A percentile compares a stretch with the other conserved stretches of the same genome.
These are phyloP conservation scores for Hyperoodon ampullatus DNA, from an alignment of 2,113 vertebrate genomes.

Conservation along the genomic window DNA sequence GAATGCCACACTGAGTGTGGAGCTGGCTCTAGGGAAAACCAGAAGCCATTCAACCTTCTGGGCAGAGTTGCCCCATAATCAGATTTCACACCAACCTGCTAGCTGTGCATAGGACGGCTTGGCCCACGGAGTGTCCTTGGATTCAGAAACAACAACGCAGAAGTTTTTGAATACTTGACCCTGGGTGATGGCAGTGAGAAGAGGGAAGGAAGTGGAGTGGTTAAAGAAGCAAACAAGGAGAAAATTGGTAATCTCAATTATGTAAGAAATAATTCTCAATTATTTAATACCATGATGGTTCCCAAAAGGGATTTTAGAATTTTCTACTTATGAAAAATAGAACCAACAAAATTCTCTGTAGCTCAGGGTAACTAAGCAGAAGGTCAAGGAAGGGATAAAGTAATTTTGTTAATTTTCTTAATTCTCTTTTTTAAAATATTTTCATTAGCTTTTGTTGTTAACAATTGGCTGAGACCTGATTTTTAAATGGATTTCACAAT, in stretches of 20 bases:
- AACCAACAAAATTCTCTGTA: not conserved
- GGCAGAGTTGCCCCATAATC: not conserved
- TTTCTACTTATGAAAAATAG: not conserved
- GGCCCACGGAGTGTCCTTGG: not conserved
- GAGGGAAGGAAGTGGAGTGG: not conserved
- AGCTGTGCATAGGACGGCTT: no score
- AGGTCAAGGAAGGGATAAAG: not conserved
- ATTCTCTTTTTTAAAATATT: not conserved
- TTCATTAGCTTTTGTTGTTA: constrained; percentile 25
- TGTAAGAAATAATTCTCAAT: not conserved
- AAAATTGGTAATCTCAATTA: not conserved
- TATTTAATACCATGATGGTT: not conserved
- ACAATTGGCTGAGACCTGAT: not conserved
- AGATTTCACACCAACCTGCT: not conserved
- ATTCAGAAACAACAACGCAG: not conserved
- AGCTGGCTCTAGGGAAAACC: not conserved
- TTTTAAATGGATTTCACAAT: constrained; percentile 30
- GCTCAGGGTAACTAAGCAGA: not conserved
- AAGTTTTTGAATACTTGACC: not conserved
- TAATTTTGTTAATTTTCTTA: constrained; percentile 31
- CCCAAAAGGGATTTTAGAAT: not conserved
- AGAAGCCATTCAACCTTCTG: not conserved
- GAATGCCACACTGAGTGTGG: not conserved
- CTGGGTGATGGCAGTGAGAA: not conserved
- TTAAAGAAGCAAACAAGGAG: not conserved